Percentiles rank a stretch among this genome's conserved stretches.
Conservation (phyloP, 2,113 vertebrate species). For the Myotis lucifugus region DNA sequence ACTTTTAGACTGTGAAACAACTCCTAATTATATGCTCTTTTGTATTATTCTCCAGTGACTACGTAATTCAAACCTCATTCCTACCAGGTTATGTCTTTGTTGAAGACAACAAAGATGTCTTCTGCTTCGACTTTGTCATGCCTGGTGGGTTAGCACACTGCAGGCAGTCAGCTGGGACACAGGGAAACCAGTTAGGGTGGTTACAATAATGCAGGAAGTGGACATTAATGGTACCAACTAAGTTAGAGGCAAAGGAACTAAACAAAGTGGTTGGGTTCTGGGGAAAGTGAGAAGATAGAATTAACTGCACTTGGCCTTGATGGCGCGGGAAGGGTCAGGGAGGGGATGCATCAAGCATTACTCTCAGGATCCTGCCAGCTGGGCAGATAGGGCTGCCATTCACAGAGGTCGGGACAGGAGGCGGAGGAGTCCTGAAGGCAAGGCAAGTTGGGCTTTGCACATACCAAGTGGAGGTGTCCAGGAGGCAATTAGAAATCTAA, state of each 20-base stretch:
- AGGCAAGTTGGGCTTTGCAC: neutral
- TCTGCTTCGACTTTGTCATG: neutral
- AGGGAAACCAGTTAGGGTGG: neutral
- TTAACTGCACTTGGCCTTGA: neutral
- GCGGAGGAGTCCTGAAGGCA: neutral
- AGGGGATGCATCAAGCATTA: no score
- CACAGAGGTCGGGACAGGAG: neutral
- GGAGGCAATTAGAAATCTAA: neutral
- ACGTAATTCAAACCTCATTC: neutral
- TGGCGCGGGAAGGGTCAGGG: neutral
- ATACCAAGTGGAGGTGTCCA: neutral
- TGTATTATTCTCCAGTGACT: neutral
- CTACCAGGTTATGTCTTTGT: neutral
- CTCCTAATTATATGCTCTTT: neutral
- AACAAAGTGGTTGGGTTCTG: neutral
- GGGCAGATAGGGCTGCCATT: neutral
- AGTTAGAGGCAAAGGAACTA: neutral
- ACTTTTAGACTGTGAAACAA: neutral
- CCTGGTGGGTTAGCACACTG: neutral
- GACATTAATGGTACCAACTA: neutral
- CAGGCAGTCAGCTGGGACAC: neutral
- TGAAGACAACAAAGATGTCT: neutral
- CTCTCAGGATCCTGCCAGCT: neutral
- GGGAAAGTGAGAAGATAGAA: neutral
- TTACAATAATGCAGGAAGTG: neutral